phyloP scores from a whole-genome alignment of 92 coral and sea anemone genomes.

The Zoanthus sociatus region DNA sequence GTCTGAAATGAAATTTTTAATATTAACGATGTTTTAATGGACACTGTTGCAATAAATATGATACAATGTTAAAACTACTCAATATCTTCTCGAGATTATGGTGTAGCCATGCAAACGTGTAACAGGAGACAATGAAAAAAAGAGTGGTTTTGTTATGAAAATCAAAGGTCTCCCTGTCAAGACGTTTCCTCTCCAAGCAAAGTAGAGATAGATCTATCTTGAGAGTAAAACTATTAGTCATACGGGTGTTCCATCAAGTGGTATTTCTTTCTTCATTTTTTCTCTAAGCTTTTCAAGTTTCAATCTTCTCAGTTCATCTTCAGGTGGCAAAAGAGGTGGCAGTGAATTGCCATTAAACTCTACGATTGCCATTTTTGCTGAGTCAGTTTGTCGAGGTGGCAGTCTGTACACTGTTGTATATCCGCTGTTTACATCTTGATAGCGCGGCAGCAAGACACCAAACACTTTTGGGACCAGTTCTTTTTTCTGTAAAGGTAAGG shows the following conservation, averaged over 20 bases:
- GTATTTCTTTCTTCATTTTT: conserved; percentile 67
- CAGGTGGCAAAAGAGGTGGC: conserved; percentile 86
- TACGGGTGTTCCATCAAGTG: conserved; percentile 93
- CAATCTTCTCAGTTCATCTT: conserved; percentile 76
- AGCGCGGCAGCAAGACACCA: conserved; percentile 92
- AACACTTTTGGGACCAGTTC: conserved; percentile 94
- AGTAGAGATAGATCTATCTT: too few relatives aligned
- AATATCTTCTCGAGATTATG: too few relatives aligned
- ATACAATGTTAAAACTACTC: too few relatives aligned
- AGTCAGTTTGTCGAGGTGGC: conserved; percentile 91
- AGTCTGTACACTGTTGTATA: conserved; percentile 93
- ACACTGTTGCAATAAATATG: too few relatives aligned
- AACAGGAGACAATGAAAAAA: too few relatives aligned
- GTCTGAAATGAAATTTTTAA: too few relatives aligned
- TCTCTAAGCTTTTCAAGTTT: conserved; percentile 78
- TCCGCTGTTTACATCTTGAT: conserved; percentile 65
- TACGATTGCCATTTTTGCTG: conserved; percentile 97
- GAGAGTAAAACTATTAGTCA: conserved; percentile 16
- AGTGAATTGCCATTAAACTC: conserved; percentile 88
- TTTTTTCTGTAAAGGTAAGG: conserved; percentile 72
- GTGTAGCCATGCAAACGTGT: too few relatives aligned
- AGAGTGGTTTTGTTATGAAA: too few relatives aligned
- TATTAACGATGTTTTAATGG: too few relatives aligned
- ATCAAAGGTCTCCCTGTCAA: too few relatives aligned
- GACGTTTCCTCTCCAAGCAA: too few relatives aligned